phyloP scores from a whole-genome alignment of 2,797 vertebrate genomes.

The Trematomus bernacchii region DNA sequence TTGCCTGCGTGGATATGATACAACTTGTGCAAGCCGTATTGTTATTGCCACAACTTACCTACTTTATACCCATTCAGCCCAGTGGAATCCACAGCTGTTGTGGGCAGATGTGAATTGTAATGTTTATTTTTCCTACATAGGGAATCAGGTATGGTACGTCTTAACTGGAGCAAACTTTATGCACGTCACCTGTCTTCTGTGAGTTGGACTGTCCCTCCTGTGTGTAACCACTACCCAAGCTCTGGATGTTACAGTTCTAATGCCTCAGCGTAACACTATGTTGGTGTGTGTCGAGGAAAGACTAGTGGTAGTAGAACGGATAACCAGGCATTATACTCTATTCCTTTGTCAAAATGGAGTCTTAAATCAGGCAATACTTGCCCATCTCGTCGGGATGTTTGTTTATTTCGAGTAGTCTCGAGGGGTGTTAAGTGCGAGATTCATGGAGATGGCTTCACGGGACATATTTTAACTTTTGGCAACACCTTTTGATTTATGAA shows the following conservation, averaged over 20 bases:
- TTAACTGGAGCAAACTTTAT: constrained; percentile 78
- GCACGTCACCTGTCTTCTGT: constrained; percentile 74
- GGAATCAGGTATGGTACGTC: constrained; percentile 79
- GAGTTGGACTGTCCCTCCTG: constrained; percentile 63
- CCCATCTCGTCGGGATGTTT: constrained; percentile 47
- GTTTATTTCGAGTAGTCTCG: constrained; percentile 44
- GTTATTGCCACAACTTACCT: constrained; percentile 56
- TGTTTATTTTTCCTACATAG: constrained; percentile 50
- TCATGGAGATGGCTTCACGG: constrained; percentile 77
- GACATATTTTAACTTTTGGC: constrained; percentile 76
- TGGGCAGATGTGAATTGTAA: constrained; percentile 74
- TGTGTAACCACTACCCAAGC: constrained; percentile 72
- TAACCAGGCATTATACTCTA: constrained; percentile 57
- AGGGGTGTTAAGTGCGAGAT: constrained; percentile 71
- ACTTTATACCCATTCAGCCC: constrained; percentile 53
- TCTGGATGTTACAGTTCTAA: constrained; percentile 54
- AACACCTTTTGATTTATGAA: constrained; percentile 88
- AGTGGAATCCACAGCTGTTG: constrained; percentile 48
- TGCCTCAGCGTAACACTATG: constrained; percentile 45
- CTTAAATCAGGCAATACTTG: constrained; percentile 75
- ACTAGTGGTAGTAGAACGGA: constrained; percentile 43
- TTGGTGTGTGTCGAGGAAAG: constrained; percentile 17
- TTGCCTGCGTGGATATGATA: constrained; percentile 55
- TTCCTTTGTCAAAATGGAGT: constrained; percentile 69
- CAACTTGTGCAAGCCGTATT: constrained; percentile 64